phyloP scores from a whole-genome alignment of 2,888 invertebrate species.

The Candidula unifasciata region DNA sequence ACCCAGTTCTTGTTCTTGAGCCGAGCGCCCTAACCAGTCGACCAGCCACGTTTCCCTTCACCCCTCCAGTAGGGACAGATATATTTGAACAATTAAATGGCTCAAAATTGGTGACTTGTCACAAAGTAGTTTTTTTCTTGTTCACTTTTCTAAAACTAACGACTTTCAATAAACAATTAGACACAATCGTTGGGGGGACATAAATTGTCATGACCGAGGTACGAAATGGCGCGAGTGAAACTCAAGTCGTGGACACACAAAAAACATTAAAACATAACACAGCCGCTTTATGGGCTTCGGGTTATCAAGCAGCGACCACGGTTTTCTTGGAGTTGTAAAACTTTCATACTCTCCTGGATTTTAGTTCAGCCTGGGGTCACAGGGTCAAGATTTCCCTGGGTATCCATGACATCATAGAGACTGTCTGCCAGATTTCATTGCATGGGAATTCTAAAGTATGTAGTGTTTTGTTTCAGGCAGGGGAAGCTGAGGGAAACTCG shows the following conservation, averaged over 20 bases:
- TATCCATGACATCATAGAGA: slow-evolving; percentile 11
- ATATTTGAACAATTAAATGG: too few species aligned
- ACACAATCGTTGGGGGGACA: too few species aligned
- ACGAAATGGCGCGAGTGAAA: background rate
- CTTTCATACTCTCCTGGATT: background rate
- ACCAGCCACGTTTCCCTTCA: too few species aligned
- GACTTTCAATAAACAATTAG: too few species aligned
- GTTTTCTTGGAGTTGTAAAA: background rate
- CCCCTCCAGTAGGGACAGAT: too few species aligned
- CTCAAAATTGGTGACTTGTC: too few species aligned
- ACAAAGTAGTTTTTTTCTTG: too few species aligned
- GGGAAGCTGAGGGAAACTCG: too few species aligned
- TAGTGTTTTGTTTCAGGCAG: background rate
- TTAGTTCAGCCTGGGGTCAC: background rate
- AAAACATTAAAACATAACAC: background rate
- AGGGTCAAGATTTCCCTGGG: background rate
- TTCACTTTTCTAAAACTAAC: too few species aligned
- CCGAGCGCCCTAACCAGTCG: too few species aligned
- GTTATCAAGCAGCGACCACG: background rate
- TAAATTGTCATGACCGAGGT: background rate
- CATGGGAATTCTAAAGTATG: background rate
- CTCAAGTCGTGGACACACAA: background rate
- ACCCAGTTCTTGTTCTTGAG: too few species aligned
- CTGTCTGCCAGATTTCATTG: background rate
- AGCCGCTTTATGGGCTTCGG: background rate